Evolutionary conservation across 2,113 vertebrate genomes (phyloP).

Genomic region (Ictalurus furcatus): DNA sequence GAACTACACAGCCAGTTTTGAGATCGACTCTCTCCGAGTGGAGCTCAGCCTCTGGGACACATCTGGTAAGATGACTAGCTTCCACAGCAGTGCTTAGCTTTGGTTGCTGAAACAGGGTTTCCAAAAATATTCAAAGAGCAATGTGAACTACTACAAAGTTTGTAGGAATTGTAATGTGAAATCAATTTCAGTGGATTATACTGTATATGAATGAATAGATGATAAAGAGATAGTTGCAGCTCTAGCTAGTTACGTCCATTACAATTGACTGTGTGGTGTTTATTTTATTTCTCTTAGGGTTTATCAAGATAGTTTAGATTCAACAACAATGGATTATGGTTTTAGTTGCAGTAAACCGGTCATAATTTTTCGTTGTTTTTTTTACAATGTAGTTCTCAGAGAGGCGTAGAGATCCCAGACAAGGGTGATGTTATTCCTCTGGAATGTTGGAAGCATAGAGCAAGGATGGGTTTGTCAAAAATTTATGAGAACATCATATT

Average conservation of each 20-base stretch:
- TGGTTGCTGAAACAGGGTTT: background rate
- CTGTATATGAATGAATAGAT: background rate
- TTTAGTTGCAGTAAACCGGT: background rate
- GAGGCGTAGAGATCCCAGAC: background rate
- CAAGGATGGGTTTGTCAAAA: slow-evolving; percentile 20
- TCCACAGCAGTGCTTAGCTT: background rate
- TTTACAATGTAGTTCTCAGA: background rate
- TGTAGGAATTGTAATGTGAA: background rate
- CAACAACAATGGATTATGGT: background rate
- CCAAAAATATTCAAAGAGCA: background rate
- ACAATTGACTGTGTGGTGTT: background rate
- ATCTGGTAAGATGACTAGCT: slow-evolving; percentile 75
- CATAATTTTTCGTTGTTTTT: background rate
- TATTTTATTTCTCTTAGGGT: background rate
- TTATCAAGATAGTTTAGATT: background rate
- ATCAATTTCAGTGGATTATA: background rate
- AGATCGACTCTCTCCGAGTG: slow-evolving; percentile 87
- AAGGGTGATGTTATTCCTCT: slow-evolving; percentile 38
- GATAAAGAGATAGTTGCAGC: background rate
- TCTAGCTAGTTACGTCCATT: background rate
- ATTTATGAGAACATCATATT: slow-evolving; percentile 18
- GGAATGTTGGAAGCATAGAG: slow-evolving; percentile 48
- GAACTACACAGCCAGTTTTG: slow-evolving; percentile 90
- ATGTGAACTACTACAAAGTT: background rate
- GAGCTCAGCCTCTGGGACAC: slow-evolving; percentile 89